phyloP scores from a whole-genome alignment of 1,140 invertebrate genomes.

The Pseudomyrmex flavicornis region DNA sequence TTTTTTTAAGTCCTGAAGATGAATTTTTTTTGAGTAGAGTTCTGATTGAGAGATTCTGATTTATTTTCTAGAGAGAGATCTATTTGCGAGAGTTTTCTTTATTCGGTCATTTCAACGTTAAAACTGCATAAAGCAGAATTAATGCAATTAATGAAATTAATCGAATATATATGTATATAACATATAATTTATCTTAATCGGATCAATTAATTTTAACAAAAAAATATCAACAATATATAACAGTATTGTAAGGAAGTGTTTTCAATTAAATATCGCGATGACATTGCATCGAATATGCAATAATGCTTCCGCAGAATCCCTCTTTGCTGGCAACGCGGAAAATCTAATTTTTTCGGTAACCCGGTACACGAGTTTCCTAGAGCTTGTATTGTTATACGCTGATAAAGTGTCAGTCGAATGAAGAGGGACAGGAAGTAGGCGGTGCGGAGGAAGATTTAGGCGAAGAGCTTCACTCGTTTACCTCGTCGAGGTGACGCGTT shows the following conservation, averaged over 20 bases:
- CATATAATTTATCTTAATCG: neutral
- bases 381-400: slow-evolving; percentile 9
- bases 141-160: neutral
- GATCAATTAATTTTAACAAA: neutral
- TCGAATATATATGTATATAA: neutral
- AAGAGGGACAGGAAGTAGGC: slow-evolving; percentile 28
- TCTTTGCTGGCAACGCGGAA: neutral
- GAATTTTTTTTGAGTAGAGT: too few relatives aligned
- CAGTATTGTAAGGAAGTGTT: too few relatives aligned
- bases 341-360: slow-evolving; percentile 18
- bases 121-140: neutral
- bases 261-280: neutral
- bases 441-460: slow-evolving; percentile 38
- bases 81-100: too few relatives aligned
- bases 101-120: too few relatives aligned
- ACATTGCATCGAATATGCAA: neutral
- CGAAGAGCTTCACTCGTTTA: slow-evolving; percentile 3
- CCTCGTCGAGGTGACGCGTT: slow-evolving; percentile 21
- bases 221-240: neutral
- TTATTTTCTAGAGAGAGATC: too few relatives aligned
- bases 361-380: neutral
- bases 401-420: slow-evolving; percentile 16
- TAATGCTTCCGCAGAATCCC: neutral
- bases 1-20: too few relatives aligned
- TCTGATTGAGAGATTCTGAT: too few relatives aligned